Conservation (phyloP, 2,113 vertebrate species). For the Struthio camelus region DNA sequence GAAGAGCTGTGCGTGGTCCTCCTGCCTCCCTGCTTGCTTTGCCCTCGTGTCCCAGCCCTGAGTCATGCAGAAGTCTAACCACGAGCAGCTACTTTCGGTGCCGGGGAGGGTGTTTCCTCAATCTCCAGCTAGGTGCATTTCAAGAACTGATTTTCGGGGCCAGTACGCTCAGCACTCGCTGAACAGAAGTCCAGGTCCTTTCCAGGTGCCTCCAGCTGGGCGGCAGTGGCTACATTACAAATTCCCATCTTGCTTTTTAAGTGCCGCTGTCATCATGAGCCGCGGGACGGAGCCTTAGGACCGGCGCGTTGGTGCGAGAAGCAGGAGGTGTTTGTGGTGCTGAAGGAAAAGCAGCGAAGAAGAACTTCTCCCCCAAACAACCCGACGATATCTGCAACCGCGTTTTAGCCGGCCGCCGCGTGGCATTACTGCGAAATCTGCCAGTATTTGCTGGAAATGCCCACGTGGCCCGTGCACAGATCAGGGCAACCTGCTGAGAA, state of each 20-base stretch:
- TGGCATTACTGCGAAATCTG: not conserved
- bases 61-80: not conserved
- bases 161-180: too few species aligned
- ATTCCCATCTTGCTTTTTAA: not conserved
- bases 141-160: not conserved
- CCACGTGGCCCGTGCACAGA: not conserved
- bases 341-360: not conserved
- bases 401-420: rapidly evolving
- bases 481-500: not conserved
- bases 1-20: not conserved
- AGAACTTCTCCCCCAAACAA: not conserved
- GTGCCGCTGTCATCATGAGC: not conserved
- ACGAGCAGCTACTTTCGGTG: not conserved
- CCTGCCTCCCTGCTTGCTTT: too few species aligned
- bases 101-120: not conserved
- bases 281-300: too few species aligned
- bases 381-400: not conserved
- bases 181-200: not conserved
- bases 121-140: not conserved
- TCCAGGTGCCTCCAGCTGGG: not conserved
- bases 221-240: not conserved
- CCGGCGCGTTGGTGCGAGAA: not conserved
- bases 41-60: too few species aligned
- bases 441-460: too few species aligned
- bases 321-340: too few species aligned